Base-by-base conservation (phyloP, 2,113 vertebrate genomes). In the Coturnix japonica region DNA sequence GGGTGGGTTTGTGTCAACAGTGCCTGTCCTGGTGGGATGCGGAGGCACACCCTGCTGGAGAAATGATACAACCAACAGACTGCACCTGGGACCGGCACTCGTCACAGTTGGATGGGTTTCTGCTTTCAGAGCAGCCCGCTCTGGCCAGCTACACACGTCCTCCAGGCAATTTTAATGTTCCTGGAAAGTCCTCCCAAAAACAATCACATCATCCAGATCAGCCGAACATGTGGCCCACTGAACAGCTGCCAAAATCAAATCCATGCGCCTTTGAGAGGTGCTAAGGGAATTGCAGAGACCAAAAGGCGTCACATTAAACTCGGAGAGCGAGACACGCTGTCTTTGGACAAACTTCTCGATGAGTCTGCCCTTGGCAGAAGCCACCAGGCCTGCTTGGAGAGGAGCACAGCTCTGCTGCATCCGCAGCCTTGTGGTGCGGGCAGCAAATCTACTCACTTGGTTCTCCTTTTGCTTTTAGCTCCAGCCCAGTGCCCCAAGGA, bases 151-250 rank as follows among this genome's bases (percentile, higher is more conserved):
- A 95, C 94, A 95, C 3, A 66, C 94, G 94, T 96, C 94, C 93
- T 97, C 85, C 85, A 94, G 92, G 95, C 95, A 89, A 74, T 97
- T 97, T 95, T 95, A 96, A 94, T 94, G 95, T 96, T 96, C 96
- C 96, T 96, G 96, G 96, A 97, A 96, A 96, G 96, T 93, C 91
- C 81, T 97, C 94, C 94, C 95, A 73, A 95, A 96, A 97, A 95
- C 96, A 97, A 96, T 96, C 96, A 96, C 96, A 96, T 97, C 95
- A 96, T 97, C 95, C 91, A 95, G 92, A 97, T 96, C 94, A 96
- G 94, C 92, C 2, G 85, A 96, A 96, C 94, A 96, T 96, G 96
- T 97, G 96, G 95, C 87, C 69, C 66, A 57, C 78, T 89, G 95
- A 96, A 89, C 81, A 90, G 89, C 95, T 96, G 96, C 96, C 96